Percentiles rank a stretch among this genome's conserved stretches.
Evolutionary conservation across 2,113 vertebrate species (phyloP).

Genomic region (Paraplagusia blochii): DNA sequence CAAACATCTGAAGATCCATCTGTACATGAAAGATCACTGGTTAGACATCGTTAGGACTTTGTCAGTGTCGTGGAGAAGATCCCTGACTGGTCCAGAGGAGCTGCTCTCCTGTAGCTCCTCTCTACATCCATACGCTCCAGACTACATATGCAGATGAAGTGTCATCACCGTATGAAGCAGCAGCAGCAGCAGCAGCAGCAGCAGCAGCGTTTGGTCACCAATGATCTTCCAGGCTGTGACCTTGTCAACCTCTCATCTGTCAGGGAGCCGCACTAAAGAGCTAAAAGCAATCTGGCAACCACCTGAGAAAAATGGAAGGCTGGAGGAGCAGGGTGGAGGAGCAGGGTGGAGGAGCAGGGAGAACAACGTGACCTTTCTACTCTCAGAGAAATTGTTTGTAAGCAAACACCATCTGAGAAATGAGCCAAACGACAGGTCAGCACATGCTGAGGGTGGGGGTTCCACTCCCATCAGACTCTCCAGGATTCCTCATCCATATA

Average conservation of each 20-base stretch:
- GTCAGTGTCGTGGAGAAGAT: too few species aligned
- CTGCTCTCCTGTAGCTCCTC: too few species aligned
- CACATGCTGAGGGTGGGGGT: slow-evolving; percentile 51
- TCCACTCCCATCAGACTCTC: neutral
- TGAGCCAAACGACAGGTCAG: slow-evolving; percentile 76
- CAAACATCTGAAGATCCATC: too few species aligned
- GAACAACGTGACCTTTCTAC: slow-evolving; percentile 83
- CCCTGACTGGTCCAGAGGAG: too few species aligned
- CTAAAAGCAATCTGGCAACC: slow-evolving; percentile 84
- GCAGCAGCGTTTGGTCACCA: slow-evolving; percentile 55
- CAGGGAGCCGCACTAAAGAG: slow-evolving; percentile 82
- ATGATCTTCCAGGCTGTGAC: slow-evolving; percentile 58
- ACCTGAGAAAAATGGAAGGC: slow-evolving; percentile 63
- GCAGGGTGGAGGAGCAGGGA: slow-evolving; percentile 24
- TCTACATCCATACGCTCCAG: too few species aligned
- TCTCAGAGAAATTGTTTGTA: slow-evolving; percentile 80
- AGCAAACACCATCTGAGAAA: slow-evolving; percentile 85
- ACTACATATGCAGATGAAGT: too few species aligned
- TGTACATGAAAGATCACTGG: too few species aligned
- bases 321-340: slow-evolving; percentile 35
- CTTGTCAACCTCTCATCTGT: slow-evolving; percentile 68
- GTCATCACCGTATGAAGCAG: neutral
- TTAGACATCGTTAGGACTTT: too few species aligned
- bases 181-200: too few species aligned
- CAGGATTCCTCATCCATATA: neutral